Evolutionary conservation across 2,797 vertebrate genomes (phyloP), one percentile per base, ranked within the genome.

Genomic region (Loriculus beryllinus): DNA sequence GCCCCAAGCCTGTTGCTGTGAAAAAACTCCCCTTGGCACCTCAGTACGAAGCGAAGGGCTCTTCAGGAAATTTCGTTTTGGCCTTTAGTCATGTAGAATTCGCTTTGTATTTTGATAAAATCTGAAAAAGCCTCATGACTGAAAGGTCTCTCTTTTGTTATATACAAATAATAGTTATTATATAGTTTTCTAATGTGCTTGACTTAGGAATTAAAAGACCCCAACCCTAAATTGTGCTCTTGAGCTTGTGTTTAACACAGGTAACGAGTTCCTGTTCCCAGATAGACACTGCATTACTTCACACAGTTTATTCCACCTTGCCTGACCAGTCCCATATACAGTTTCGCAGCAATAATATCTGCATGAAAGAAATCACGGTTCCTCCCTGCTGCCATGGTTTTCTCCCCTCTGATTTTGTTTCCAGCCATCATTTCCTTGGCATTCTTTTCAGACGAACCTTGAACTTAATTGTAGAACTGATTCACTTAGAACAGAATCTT

Each of bases 1-100:
- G 86, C 87, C 74, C 75, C 82, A 74, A 74, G 92, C 88, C 89
- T 82, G 54, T 83, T 90, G 71, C 78, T 70, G 31, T 77, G 63
- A 75, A 89, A 88, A 68, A 64, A 62, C 76, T 95, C 54, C 86
- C 26, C 72, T 56, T 69, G 75, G 81, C 59, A 82, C 54, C 62
- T 48, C 22, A 47, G 16, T 39, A 43, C 18, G 37, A 94, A 49
- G 14, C 60, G 70, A 86, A 94, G 39, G 2, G 43, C 56, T 92
- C 81, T 91, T 92, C 59, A 70, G 42, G 33, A 81, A 31, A 45
- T 76, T 37, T 29, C 79, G 42, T 10, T 81, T 70, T 81, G 76
- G 48, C 40, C 6, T 43, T 81, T 63, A 42, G 25, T 62, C 15
- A 10, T 5, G 1, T 8, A 64, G 48, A 45, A 22, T 69, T 54